A percentile compares a stretch with the other conserved stretches of the same genome.
These are phyloP conservation scores for Spinus olivaceus DNA, from an alignment of 2,797 vertebrate species.

Conservation along the genomic window DNA sequence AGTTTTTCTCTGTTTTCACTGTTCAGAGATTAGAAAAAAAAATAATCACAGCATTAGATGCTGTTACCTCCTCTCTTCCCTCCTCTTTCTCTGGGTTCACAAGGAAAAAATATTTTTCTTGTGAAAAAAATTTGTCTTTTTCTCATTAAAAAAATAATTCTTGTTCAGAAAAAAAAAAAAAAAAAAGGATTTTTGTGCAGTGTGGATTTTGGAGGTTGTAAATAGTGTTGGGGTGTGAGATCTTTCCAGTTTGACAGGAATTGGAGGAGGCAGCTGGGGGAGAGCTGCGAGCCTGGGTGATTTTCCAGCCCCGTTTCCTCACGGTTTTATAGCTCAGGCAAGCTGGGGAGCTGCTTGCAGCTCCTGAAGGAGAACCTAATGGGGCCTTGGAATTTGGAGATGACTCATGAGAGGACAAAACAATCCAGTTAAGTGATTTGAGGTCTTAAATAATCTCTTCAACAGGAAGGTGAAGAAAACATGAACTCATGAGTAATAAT, in stretches of 20 bases:
- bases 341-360: slow-evolving; percentile 1
- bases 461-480: slow-evolving; percentile 65
- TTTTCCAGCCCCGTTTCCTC: not conserved
- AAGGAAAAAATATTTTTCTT: not conserved
- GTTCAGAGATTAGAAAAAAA: not conserved
- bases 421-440: slow-evolving; percentile 55
- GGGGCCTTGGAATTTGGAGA: slow-evolving; percentile 44
- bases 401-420: slow-evolving; percentile 58
- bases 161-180: not conserved
- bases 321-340: not conserved
- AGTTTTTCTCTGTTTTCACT: not conserved
- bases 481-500: slow-evolving; percentile 54
- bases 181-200: not conserved
- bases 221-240: not conserved
- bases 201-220: not conserved
- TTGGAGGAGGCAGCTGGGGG: not conserved
- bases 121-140: not conserved
- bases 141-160: not conserved
- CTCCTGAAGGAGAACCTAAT: slow-evolving; percentile 20
- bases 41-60: not conserved
- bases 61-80: not conserved
- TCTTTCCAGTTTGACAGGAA: not conserved
- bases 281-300: not conserved
- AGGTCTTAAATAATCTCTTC: slow-evolving; percentile 59
- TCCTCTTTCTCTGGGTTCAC: not conserved